phyloP scores from a whole-genome alignment of 1,140 invertebrate species.

The Pseudomyrmex concolor region DNA sequence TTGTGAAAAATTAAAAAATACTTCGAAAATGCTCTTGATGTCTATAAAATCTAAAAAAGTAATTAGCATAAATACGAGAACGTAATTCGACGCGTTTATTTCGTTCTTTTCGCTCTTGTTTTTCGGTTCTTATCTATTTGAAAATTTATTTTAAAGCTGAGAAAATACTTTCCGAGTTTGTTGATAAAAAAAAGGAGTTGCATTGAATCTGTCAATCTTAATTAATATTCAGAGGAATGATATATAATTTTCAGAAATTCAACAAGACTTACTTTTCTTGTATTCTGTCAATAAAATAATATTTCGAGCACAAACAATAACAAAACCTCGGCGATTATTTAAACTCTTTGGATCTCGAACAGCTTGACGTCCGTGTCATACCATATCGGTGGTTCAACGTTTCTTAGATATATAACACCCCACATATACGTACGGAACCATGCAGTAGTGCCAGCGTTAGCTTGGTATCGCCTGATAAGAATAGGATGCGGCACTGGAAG shows the following conservation, averaged over 20 bases:
- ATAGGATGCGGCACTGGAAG: conserved; percentile 99
- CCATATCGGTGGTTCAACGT: conserved; percentile 99
- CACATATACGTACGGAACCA: conserved; percentile 99
- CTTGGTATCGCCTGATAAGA: conserved; percentile 99
- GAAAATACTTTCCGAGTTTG: neutral
- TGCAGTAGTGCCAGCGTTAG: conserved; percentile 98
- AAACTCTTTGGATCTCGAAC: conserved; percentile 98
- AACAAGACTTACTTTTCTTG: conserved; percentile 37
- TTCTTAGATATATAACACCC: conserved; percentile 99
- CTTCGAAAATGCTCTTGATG: neutral
- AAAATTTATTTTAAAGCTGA: conserved; percentile 11
- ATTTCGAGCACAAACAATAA: conserved; percentile 43
- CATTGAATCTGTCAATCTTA: conserved; percentile 7
- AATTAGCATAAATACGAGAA: conserved; percentile 1
- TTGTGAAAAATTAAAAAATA: conserved; percentile 40
- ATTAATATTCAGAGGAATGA: conserved; percentile 38
- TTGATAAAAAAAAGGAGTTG: neutral
- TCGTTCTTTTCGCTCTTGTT: neutral
- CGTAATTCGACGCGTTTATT: neutral
- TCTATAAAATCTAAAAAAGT: conserved; percentile 14
- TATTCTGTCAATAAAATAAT: conserved; percentile 53
- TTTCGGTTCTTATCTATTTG: neutral
- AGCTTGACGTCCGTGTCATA: conserved; percentile 99
- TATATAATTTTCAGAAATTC: conserved; percentile 9
- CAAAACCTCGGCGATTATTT: conserved; percentile 76